phyloP scores from a whole-genome alignment of 2,113 vertebrate species.

The Sorex fumeus region DNA sequence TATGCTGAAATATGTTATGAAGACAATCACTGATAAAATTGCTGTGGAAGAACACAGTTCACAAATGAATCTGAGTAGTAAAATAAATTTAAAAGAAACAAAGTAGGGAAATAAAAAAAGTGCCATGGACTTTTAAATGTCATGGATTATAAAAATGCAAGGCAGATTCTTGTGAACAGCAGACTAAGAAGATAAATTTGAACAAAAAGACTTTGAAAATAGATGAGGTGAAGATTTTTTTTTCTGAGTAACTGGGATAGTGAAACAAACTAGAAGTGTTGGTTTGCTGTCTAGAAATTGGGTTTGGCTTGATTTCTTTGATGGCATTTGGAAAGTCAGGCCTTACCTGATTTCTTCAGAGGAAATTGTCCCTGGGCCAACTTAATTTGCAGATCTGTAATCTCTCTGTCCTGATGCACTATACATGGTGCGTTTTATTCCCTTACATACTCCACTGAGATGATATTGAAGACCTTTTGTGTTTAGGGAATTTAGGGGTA shows the following conservation, averaged over 20 bases:
- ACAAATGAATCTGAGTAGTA: not conserved
- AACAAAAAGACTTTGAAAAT: not conserved
- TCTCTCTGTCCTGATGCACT: not conserved
- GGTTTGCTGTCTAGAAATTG: not conserved
- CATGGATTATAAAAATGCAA: not conserved
- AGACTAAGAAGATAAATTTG: not conserved
- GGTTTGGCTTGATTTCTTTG: not conserved
- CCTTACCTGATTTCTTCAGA: conserved; percentile 13
- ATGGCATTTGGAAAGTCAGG: not conserved
- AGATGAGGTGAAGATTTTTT: not conserved
- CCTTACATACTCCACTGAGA: not conserved
- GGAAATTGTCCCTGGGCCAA: not conserved
- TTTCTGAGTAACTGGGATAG: not conserved
- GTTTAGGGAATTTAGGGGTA: conserved; percentile 12
- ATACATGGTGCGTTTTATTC: not conserved
- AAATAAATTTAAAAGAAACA: not conserved
- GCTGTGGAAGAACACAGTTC: conserved; percentile 6
- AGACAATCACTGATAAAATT: not conserved
- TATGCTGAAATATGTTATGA: not conserved
- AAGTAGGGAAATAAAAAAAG: not conserved
- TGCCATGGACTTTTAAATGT: not conserved
- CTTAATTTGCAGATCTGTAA: not conserved
- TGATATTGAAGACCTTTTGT: not conserved
- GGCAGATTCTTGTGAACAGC: not conserved
- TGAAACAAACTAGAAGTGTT: not conserved